Evolutionary conservation across 2,797 vertebrate species (phyloP), one percentile per base, ranked within the genome.

Genomic region (Sphenodon punctatus): DNA sequence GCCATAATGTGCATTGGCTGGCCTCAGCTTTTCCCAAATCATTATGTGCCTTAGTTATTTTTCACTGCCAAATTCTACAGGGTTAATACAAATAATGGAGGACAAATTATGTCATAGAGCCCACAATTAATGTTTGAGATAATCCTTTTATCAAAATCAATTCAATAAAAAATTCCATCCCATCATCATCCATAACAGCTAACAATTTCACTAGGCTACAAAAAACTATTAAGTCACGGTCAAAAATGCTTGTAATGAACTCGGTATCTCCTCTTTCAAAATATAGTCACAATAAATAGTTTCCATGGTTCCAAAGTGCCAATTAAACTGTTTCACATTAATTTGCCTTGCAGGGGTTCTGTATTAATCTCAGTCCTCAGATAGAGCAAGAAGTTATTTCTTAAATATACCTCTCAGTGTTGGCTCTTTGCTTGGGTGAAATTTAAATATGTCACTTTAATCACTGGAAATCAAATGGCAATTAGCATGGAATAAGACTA

Each of bases 391-490:
- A 92, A 89, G 23, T 82, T 85, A 70, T 43, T 69, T 71, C 86
- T 84, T 63, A 86, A 85, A 67, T 80, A 68, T 14, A 72, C 34
- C 7, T 51, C 74, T 48, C 34, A 25, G 58, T 83, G 81, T 83
- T 86, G 85, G 90, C 82, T 87, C 74, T 91, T 80, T 80, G 55
- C 67, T 85, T 82, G 68, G 73, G 38, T 78, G 63, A 51, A 90
- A 77, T 88, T 75, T 88, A 92, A 92, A 87, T 81, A 86, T 82
- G 76, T 58, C 91, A 89, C 69, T 78, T 45, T 72, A 49, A 77
- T 82, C 66, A 80, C 39, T 86, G 32, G 46, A 75, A 90, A 63
- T 66, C 72, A 84, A 74, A 59, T 84, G 64, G 67, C 89, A 85
- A 77, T 78, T 72, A 64, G 51, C 89, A 80, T 80, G 74, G 53